Base-by-base conservation (phyloP, 2,113 vertebrate genomes). In the Chionis minor region DNA sequence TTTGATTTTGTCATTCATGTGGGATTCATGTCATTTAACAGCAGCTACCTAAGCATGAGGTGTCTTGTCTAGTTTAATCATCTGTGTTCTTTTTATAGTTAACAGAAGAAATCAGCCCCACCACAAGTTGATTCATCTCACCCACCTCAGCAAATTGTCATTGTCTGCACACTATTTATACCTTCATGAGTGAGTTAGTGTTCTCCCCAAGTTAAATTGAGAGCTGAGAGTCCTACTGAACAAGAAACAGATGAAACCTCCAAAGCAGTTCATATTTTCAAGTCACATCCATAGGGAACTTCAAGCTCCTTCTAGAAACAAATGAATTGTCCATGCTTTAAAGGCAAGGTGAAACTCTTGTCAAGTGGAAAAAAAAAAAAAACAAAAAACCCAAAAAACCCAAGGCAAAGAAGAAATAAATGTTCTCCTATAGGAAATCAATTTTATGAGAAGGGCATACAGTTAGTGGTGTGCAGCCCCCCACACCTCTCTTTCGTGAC, bases 111-210 rank as follows among this genome's bases (percentile, higher is more conserved):
- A 69, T 84, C 49, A 51, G 59, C 67, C 51, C 77, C 51, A 52
- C 47, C 26, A 16, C 12, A 75, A 75, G 49, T 35, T 92, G 91
- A 89, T 94, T 96, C 91, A 94, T 94, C 69, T 89, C 86, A 67
- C 56, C 66, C 70, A 95, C 73, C 66, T 82, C 78, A 87, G 81
- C 65, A 92, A 92, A 94, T 86, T 81, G 75, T 71, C 78, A 78
- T 71, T 86, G 62, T 87, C 78, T 96, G 71, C 74, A 61, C 18
- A 18, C 62, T 56, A 32, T 42, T 70, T 42, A 7, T 81, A 22
- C 28, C 62, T 86, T 67, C 81, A 20, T 75, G 51, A 79, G 27
- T 88, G 28, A 95, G 65, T 65, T 86, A 85, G 32, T 86, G 40
- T 63, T 86, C 71, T 77, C 22, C 14, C 14, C 51, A 59, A 44